Base-by-base conservation (phyloP, 1,140 invertebrate genomes). In the Drosophila parabipectinata region DNA sequence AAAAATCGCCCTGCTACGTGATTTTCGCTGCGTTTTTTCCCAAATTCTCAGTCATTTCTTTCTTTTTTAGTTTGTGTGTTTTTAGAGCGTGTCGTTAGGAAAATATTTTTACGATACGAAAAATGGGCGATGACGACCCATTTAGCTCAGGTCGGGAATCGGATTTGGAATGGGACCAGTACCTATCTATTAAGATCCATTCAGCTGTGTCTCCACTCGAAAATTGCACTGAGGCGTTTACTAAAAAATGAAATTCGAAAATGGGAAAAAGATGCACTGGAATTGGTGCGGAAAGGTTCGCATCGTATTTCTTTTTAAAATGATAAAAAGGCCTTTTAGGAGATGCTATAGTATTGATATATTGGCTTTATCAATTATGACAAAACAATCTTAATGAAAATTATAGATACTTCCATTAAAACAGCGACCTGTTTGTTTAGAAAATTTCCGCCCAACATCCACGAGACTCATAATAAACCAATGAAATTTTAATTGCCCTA, bases 1-100 rank as follows among this genome's bases (percentile, higher is more conserved):
- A 83, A 88, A 88, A 88, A 88, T 88, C 79, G 63, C 57, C 67
- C 63, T 54, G 72, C 76, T 88, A 88, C 83, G 83, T 88, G 83
- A 77, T 88, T 88, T 88, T 88, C 28, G 62, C 68, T 77, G 79
- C 76, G 83, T 88, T 88, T 88, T 87, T 88, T 83, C 72, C 45
- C 45, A 10, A 79, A 71, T 71, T 71, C 67, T 32, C 64, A 15
- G 24, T 5, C 32, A 15, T 69, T 48, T 47, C 15, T 44, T 14
- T 44, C n/a, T 61, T 48, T 69, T 68, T 58, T 18, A 4, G 1
- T 7, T n/a, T 44, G n/a, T 57, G 62, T 69, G 41, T 69, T 69
- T 69, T 68, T 69, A 69, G 79, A 82, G 75, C 84, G 83, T 77
- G 72, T 88, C 82, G 75, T 83, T 88, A 55, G 72, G 64, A 79